Base-by-base conservation (phyloP, 2,113 vertebrate genomes). In the Sander lucioperca region DNA sequence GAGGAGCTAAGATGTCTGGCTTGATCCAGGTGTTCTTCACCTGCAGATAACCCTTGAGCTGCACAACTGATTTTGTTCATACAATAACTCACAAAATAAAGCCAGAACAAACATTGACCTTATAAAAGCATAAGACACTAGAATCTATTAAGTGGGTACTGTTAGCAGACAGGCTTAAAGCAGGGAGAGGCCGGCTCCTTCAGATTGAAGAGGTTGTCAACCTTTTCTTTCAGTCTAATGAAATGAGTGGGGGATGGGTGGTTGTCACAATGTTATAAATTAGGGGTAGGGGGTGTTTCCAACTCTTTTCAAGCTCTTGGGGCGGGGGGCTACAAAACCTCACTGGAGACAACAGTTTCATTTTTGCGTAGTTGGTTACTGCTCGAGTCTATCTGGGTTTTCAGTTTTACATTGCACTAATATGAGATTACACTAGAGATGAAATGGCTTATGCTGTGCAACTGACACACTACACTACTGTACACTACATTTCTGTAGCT, bases 191-290 rank as follows among this genome's bases (percentile, higher is more conserved):
- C 45, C 5, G 21, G n/a, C 79, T 68, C 43, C 75, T 73, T 88
- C 43, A 70, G 45, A 87, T 72, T 72, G 74, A 89, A 86, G 80
- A 87, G 86, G 80, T 77, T 90, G 91, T 91, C 88, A 87, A 65
- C 74, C 90, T 84, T 85, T 80, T 78, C 54, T 86, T 74, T 81
- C 82, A 89, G 74, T 77, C 63, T 84, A 88, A 88, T 91, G 86
- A 92, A 89, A 88, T 79, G 77, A 84, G 82, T 1, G 87, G 93
- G 93, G 92, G 91, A 89, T 89, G 89, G 92, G 86, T 51, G 75
- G 78, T 75, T 89, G 88, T 90, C 82, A 84, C 87, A 74, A 71
- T 88, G 88, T 93, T 91, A 89, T 92, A 93, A 86, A 93, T 93
- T 85, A 36, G 82, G 82, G 56, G 84, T 83, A 39, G 80, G 80